These are phyloP conservation scores for Chrosomus eos DNA, from an alignment of 2,797 vertebrate species.

Conservation along the genomic window DNA sequence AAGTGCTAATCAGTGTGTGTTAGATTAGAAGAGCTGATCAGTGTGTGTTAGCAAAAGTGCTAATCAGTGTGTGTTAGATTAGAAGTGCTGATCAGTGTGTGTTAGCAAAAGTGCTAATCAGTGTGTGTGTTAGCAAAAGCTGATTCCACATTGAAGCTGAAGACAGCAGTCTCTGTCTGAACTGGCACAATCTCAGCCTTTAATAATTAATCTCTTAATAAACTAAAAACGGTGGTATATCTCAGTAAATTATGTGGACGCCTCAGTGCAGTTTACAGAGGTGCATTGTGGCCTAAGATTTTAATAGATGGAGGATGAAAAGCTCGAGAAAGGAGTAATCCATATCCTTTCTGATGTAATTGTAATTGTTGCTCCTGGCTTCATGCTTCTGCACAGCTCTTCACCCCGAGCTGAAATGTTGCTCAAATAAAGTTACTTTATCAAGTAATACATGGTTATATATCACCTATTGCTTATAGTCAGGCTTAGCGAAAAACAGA, in stretches of 20 bases:
- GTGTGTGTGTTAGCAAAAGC: conserved; percentile 54
- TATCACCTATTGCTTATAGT: background rate
- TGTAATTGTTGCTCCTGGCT: background rate
- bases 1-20: conserved; percentile 54
- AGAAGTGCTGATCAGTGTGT: conserved; percentile 57
- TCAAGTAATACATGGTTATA: too few relatives aligned
- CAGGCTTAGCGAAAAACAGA: too few relatives aligned
- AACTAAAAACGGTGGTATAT: conserved; percentile 47
- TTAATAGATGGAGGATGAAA: background rate
- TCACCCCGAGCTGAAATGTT: background rate
- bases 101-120: conserved; percentile 56
- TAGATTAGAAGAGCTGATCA: too few relatives aligned
- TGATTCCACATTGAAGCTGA: conserved; percentile 68
- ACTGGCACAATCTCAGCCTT: conserved; percentile 41
- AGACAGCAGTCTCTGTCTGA: conserved; percentile 39
- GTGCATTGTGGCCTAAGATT: background rate
- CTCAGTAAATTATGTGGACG: conserved; percentile 43
- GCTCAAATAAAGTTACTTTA: background rate
- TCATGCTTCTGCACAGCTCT: background rate
- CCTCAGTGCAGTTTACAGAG: conserved; percentile 4
- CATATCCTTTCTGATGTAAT: background rate
- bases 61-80: conserved; percentile 57
- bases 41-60: conserved; percentile 53
- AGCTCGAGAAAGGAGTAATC: background rate
- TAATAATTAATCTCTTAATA: conserved; percentile 61